Base-by-base conservation (phyloP, 2,113 vertebrate species). In the Sphyrna mokarran region DNA sequence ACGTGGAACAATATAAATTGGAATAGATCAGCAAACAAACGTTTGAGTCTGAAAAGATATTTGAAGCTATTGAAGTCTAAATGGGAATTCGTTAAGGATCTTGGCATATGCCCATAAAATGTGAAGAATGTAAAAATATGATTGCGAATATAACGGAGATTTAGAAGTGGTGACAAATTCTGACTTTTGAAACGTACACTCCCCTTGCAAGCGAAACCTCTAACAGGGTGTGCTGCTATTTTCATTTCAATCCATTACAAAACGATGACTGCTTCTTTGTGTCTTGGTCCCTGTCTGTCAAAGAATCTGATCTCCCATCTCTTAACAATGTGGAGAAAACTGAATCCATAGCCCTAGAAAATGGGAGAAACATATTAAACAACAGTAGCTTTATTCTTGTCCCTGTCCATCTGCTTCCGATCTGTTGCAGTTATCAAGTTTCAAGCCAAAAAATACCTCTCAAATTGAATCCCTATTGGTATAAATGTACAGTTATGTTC, bases 201-300 rank as follows among this genome's bases (percentile, higher is more conserved):
- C 54, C 26, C 40, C 68, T 40, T 54, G 94, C 33, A 95, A 76
- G 5, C 3, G 29, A 48, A 16, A 76, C 40, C 69, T 29, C 5
- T 18, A 54, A 40, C 22, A 72, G 69, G 69, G 23, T 72, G 40
- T 26, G 23, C 93, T 43, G 37, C 23, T 76, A 33, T 72, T 72
- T 72, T 76, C 40, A 54, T 72, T 43, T 95, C 69, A 23, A 95
- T 72, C 23, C 68, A 95, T 9, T 37, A 95, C 69, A 95, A 95
- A 95, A 95, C 26, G 43, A 91, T 66, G 61, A 93, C 33, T 93
- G 43, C 43, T 95, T 95, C 94, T 76, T 95, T 95, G 94, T 72
- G 43, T 13, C 40, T 54, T 95, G 29, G 94, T 95, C 69, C 94
- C 69, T 95, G 69, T 95, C 69, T 95, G 69, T 95, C 43, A 95